These are phyloP conservation scores for Pao palembangensis DNA, from an alignment of 2,113 vertebrate species.

Conservation along the genomic window DNA sequence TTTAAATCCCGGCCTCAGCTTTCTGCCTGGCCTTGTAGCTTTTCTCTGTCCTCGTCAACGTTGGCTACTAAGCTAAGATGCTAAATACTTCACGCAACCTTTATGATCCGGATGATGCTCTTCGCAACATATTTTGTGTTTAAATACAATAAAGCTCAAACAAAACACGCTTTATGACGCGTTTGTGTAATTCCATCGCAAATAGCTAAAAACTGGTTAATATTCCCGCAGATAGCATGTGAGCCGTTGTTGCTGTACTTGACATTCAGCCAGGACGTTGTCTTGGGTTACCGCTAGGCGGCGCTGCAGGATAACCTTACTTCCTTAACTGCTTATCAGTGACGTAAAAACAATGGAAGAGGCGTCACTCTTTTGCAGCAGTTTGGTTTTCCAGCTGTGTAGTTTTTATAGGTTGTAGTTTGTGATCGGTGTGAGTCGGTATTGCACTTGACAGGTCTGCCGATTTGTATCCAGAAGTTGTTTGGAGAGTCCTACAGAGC, in stretches of 20 bases:
- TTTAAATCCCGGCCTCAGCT: constrained; percentile 10
- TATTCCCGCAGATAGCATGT: neutral
- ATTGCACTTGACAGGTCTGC: neutral
- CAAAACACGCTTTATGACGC: neutral
- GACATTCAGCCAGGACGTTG: constrained; percentile 30
- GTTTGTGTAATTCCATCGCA: neutral
- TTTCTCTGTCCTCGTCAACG: constrained; percentile 11
- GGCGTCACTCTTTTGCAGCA: neutral
- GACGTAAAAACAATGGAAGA: neutral
- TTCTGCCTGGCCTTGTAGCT: constrained; percentile 46
- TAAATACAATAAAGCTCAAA: neutral
- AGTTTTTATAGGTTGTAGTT: neutral
- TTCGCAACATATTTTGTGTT: neutral
- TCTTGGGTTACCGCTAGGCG: constrained; percentile 36
- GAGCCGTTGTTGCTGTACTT: constrained; percentile 23
- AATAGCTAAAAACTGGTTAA: neutral
- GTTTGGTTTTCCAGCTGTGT: neutral
- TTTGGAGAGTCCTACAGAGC: neutral
- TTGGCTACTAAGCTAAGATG: constrained; percentile 1
- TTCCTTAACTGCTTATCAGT: no score
- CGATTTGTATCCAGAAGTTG: no score
- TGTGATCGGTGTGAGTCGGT: neutral
- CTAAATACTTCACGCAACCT: constrained; percentile 1
- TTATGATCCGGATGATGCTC: neutral
- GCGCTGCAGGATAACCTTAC: constrained; percentile 38